phyloP scores from a whole-genome alignment of 2,797 vertebrate genomes.

The Euphonia xanthogaster region DNA sequence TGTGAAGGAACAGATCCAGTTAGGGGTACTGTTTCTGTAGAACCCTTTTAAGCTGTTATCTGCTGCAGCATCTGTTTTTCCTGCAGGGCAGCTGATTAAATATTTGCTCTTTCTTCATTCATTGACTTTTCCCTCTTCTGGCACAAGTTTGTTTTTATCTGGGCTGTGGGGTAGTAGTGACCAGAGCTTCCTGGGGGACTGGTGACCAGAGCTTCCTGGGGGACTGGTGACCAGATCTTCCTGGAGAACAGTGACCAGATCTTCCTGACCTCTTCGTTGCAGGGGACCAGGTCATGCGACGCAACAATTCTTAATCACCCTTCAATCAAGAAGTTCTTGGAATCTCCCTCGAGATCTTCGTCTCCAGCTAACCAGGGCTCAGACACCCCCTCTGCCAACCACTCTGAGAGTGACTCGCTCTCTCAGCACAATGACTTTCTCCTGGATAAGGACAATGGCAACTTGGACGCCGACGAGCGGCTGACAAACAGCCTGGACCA shows the following conservation, averaged over 20 bases:
- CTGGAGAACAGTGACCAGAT: background rate
- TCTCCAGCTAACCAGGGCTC: conserved; percentile 96
- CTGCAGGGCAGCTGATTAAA: background rate
- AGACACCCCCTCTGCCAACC: conserved; percentile 89
- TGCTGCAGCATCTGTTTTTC: background rate
- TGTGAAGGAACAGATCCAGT: background rate
- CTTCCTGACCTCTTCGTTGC: conserved; percentile 39
- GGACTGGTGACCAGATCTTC: background rate
- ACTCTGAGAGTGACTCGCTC: conserved; percentile 92
- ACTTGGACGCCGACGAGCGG: conserved; percentile 79
- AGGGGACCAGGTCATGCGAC: conserved; percentile 85
- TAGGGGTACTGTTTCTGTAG: background rate
- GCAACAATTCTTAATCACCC: conserved; percentile 92
- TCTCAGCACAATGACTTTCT: conserved; percentile 88
- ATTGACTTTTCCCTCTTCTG: background rate
- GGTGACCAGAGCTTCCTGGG: too few relatives aligned
- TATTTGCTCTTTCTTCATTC: background rate
- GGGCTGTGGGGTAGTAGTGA: background rate
- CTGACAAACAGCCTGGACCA: conserved; percentile 75
- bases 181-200: background rate
- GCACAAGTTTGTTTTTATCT: background rate
- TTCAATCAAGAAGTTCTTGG: conserved; percentile 93
- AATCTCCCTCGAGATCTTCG: conserved; percentile 93
- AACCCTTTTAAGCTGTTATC: background rate
- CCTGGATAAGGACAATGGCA: conserved; percentile 82